Base-by-base conservation (phyloP, 2,113 vertebrate species). In the Neodon shergylaensis region DNA sequence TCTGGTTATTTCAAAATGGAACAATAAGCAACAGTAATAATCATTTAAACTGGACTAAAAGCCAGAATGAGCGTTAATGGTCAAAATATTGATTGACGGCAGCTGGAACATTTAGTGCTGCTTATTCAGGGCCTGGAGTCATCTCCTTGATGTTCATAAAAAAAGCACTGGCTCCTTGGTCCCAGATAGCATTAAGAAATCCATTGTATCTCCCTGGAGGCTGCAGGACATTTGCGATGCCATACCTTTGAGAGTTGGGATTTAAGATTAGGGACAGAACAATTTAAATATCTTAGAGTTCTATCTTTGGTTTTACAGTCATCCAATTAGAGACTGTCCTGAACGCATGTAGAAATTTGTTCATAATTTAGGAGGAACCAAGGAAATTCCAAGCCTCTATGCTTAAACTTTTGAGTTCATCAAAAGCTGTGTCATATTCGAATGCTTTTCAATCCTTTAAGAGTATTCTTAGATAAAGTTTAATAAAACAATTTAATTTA, bases 81-180 rank as follows among this genome's bases (percentile, higher is more conserved):
- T 58, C 86, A 94, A 36, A 95, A 89, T 97, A 97, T 95, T 68
- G 79, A 97, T 87, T 96, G 92, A 73, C 78, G 95, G 52, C 96
- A 95, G 94, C 95, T 96, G 95, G 77, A 96, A 72, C 93, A 96
- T 96, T 92, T 92, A 97, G 83, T 1, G 0, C 68, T 31, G 49
- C 70, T 95, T 91, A 85, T 95, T 96, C 33, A 68, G 17, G 49
- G 83, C 12, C 6, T 54, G 63, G 22, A 70, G 8, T 93, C 12
- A 76, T 49, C 78, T 91, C 54, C 49, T 96, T 17, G 3, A 73
- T 91, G 87, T 36, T 95, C 90, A 70, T 70, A 70, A 88, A 88
- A 79, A 94, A 92, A 92, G 77, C 86, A 92, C 87, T 82, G 74
- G 61, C 78, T 79, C n/a, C 49, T 91, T 77, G 42, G 61, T 93